phyloP scores from a whole-genome alignment of 2,888 invertebrate genomes.

The Artemia sinica region DNA sequence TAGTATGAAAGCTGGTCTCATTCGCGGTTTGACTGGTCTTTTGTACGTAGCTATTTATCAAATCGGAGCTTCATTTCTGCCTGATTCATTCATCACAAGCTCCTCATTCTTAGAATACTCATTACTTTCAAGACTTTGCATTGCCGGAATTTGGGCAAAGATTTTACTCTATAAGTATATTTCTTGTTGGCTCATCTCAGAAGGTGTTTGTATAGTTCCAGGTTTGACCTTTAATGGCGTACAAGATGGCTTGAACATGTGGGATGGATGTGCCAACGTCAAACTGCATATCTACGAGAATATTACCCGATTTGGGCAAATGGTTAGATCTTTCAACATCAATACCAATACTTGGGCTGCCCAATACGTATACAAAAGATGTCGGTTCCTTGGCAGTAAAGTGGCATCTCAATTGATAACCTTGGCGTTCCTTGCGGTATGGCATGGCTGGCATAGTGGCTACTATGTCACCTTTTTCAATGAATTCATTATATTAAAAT shows the following conservation, averaged over 20 bases:
- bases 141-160: conserved; percentile 68
- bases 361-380: conserved; percentile 62
- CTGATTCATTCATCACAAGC: conserved; percentile 38
- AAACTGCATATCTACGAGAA: conserved; percentile 62
- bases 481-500: conserved; percentile 69
- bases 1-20: conserved; percentile 40
- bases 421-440: conserved; percentile 69
- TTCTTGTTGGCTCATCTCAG: conserved; percentile 76
- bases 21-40: conserved; percentile 47
- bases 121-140: conserved; percentile 37
- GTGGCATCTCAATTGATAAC: conserved; percentile 60
- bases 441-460: conserved; percentile 89
- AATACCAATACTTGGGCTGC: conserved; percentile 90
- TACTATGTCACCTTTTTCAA: conserved; percentile 83
- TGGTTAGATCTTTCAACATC: conserved; percentile 79
- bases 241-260: conserved; percentile 43
- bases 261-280: conserved; percentile 83
- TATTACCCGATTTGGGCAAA: conserved; percentile 63
- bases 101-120: conserved; percentile 27
- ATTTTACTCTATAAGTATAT: conserved; percentile 76
- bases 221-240: conserved; percentile 70
- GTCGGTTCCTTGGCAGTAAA: conserved; percentile 72
- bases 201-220: conserved; percentile 49
- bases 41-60: conserved; percentile 56
- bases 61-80: conserved; percentile 48